Evolutionary conservation across 2,888 invertebrate genomes (phyloP), one percentile per base, ranked within the genome.

Genomic region (Agrilus cyanescens): DNA sequence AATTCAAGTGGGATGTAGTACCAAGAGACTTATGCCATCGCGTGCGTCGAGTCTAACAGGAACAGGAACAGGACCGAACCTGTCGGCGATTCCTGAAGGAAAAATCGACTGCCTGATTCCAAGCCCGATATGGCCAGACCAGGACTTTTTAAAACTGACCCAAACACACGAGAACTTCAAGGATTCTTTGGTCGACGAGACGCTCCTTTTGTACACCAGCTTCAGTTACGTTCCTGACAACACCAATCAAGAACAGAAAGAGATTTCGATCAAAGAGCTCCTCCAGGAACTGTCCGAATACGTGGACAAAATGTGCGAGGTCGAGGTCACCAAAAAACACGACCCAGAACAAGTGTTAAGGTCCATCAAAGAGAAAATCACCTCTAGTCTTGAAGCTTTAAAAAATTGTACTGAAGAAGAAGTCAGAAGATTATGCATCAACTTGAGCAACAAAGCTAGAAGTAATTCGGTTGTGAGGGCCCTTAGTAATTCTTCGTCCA

Each of bases 61-160:
- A n/a, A 55, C 53, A 13, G 63, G 64, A 3, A 65, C 64, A 4
- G 25, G 25, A 10, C 8, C 25, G 8, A 25, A 25, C 25, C 57
- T 69, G 18, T 65, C 59, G n/a, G 66, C 69, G 7, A 70, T 70
- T 35, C 69, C 67, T 3, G 70, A 70, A 56, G 70, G 68, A n/a
- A 55, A 59, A 44, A 60, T 68, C 1, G 68, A 68, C 53, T 56
- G 60, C 38, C 58, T 61, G 4, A 59, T 69, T 25, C 68, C 69
- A 4, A 59, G 63, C 46, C 67, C 68, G 4, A 63, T 69, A 18
- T 69, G 69, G 69, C 68, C 68, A 5, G 52, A 50, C 33, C 49
- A 51, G 35, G 48, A 41, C 25, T 6, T 25, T 12, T 16, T 14
- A 5, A 13, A 16, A 16, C 35, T 40, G 8, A 32, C 32, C 8